phyloP scores from a whole-genome alignment of 2,113 vertebrate genomes.

The Eudyptes chrysolophus region DNA sequence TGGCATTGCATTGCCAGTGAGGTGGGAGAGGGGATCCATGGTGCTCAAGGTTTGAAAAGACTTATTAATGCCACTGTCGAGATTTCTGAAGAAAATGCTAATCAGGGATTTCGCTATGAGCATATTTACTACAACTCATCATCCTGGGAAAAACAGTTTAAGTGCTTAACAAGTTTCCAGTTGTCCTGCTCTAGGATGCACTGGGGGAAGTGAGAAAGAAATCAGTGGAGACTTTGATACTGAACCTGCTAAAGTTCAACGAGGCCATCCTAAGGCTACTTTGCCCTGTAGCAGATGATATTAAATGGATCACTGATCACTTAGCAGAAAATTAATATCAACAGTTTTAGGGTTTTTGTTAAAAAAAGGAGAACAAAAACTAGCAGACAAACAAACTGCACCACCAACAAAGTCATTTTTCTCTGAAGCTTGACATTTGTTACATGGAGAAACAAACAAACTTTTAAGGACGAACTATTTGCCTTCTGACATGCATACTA shows the following conservation, averaged over 20 bases:
- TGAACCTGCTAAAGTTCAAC: not conserved
- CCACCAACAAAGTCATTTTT: not conserved
- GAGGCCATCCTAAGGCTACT: not conserved
- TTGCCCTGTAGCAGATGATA: not conserved
- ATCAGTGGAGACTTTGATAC: not conserved
- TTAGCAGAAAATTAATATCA: not conserved
- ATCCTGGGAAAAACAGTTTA: not conserved
- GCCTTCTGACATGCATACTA: not conserved
- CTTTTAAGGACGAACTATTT: not conserved
- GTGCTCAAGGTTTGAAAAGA: not conserved
- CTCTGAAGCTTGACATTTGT: not conserved
- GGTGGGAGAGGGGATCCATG: not conserved
- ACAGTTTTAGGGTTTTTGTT: not conserved
- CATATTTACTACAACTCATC: not conserved
- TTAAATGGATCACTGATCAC: not conserved
- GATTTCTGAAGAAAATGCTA: not conserved
- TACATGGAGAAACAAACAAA: not conserved
- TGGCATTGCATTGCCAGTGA: not conserved
- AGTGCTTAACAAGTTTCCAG: not conserved
- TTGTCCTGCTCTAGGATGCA: not conserved
- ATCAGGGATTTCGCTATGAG: not conserved
- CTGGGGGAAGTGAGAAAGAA: not conserved
- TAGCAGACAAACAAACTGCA: not conserved
- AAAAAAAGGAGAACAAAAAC: not conserved
- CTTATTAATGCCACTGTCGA: not conserved